Conservation (phyloP, 2,888 invertebrate genomes). For the Andrena dorsata region DNA sequence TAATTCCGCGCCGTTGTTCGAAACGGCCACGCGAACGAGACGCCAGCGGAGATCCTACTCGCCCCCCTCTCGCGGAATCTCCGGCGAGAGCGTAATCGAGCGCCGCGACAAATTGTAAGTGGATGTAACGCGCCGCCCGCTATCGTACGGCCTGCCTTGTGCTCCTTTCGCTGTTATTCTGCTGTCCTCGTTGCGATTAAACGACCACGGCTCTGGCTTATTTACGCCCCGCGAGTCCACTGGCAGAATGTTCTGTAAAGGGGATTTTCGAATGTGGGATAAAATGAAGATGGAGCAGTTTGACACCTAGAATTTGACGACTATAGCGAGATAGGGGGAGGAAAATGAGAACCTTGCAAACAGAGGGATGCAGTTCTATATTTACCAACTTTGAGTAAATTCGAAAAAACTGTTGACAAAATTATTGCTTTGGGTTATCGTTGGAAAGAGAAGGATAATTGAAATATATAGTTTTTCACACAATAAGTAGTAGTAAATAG, state of each 20-base stretch:
- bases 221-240: not conserved
- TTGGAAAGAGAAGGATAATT: too few relatives aligned
- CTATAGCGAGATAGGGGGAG: not conserved
- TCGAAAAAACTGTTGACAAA: too few relatives aligned
- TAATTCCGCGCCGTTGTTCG: constrained; percentile 50
- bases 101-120: constrained; percentile 40
- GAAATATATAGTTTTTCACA: too few relatives aligned
- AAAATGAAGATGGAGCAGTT: not conserved
- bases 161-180: not conserved
- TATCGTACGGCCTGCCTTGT: not conserved
- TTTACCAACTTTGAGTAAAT: too few relatives aligned
- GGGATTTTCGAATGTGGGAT: too few relatives aligned
- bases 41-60: not conserved
- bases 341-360: not conserved
- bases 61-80: not conserved
- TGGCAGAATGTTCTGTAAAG: not conserved
- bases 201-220: constrained; percentile 2
- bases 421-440: too few relatives aligned
- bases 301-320: not conserved
- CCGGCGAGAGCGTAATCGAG: constrained; percentile 14
- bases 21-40: constrained; percentile 41
- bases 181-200: not conserved
- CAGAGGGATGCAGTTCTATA: too few relatives aligned
- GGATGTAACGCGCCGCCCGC: constrained; percentile 29
- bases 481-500: too few relatives aligned